These are phyloP conservation scores for Sebastes variabilis DNA, from an alignment of 2,797 vertebrate species.

Conservation along the genomic window DNA sequence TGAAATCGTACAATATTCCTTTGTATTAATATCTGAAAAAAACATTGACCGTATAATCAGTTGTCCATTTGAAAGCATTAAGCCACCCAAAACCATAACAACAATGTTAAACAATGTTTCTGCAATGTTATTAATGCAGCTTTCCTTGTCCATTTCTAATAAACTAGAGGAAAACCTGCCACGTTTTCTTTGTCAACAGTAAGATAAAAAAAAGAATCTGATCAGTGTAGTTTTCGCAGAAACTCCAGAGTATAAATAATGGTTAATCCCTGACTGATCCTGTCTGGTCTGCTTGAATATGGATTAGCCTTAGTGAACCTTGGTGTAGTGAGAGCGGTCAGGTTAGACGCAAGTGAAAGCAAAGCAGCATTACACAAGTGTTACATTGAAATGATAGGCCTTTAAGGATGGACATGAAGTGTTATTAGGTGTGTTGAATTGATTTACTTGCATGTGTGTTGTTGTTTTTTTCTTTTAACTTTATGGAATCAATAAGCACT, in stretches of 20 bases:
- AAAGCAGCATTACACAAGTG: not conserved
- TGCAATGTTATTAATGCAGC: not conserved
- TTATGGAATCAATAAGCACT: not conserved
- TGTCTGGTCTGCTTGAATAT: slow-evolving; percentile 14
- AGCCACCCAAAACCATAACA: not conserved
- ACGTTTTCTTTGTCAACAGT: not conserved
- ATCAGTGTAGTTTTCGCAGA: slow-evolving; percentile 11
- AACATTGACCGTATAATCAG: not conserved
- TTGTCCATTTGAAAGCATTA: not conserved
- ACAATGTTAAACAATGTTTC: not conserved
- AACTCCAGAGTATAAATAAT: slow-evolving; percentile 2
- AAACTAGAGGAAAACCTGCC: not conserved
- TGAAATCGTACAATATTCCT: not conserved
- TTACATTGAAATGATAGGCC: not conserved
- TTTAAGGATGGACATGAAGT: not conserved
- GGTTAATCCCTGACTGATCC: slow-evolving; percentile 23
- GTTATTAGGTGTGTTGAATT: not conserved
- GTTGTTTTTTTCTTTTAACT: not conserved
- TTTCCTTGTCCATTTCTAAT: not conserved
- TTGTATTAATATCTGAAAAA: not conserved
- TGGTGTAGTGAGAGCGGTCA: not conserved
- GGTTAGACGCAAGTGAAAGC: not conserved
- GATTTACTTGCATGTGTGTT: not conserved
- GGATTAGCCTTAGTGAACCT: slow-evolving; percentile 9
- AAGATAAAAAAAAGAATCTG: not conserved